These are phyloP conservation scores for Psophia crepitans DNA, from an alignment of 2,113 vertebrate genomes.

Conservation along the genomic window DNA sequence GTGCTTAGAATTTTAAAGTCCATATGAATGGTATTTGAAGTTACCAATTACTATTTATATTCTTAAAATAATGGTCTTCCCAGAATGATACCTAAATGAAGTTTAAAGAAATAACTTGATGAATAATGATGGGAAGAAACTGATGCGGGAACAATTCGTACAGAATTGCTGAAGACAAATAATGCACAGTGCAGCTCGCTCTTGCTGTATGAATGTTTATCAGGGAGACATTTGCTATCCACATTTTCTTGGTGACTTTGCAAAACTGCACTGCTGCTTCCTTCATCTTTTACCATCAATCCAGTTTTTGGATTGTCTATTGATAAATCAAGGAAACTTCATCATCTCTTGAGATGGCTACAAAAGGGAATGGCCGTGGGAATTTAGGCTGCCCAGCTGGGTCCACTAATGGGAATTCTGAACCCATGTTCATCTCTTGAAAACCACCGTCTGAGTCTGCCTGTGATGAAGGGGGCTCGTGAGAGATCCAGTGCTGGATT, in stretches of 20 bases:
- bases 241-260: neutral
- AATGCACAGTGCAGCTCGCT: neutral
- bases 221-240: neutral
- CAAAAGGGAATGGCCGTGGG: neutral
- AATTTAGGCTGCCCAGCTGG: neutral
- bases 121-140: neutral
- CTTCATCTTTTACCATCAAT: neutral
- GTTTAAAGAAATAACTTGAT: neutral
- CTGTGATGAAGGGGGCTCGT: neutral
- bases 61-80: neutral
- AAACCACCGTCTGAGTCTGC: neutral
- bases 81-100: neutral
- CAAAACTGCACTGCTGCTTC: neutral
- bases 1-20: neutral
- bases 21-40: neutral
- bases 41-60: neutral
- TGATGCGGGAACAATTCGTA: neutral
- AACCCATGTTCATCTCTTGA: neutral
- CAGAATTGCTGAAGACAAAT: neutral
- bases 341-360: neutral
- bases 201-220: neutral
- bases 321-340: neutral
- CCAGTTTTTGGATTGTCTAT: neutral
- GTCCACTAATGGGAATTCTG: neutral
- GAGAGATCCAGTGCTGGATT: rapidly evolving